Base-by-base conservation (phyloP, 2,113 vertebrate genomes). In the Hypomesus transpacificus region DNA sequence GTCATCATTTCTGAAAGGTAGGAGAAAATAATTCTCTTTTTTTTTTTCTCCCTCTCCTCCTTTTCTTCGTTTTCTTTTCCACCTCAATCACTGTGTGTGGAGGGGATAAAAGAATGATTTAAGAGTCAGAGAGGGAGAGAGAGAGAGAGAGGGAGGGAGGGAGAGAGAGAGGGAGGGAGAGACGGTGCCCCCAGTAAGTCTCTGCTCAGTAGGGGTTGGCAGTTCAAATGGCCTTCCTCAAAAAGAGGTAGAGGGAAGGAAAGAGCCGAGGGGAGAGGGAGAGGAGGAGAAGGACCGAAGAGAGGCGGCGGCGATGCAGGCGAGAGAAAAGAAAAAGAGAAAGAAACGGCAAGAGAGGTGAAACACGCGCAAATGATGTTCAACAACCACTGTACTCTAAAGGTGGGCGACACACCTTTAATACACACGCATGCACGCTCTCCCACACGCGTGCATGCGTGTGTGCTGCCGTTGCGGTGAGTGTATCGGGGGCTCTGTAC, bases 1-100 rank as follows among this genome's bases (percentile, higher is more conserved):
- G 97, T 98, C 96, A 99, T 98, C 96, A 98, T 98, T 96, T 98
- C 95, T 96, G 96, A 98, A 98, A 98, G 95, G 96, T 95, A 94
- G 96, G 94, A 97, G 94, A 98, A 97, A 97, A 98, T 95, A 97
- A 98, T 96, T 96, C 93, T 95, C 94, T 94, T 77, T 31, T 80
- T 52, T 66, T 71, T 94, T 77, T 31, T 52, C 67, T 71, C 66
- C 50, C 71, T 60, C 68, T 68, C 58, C 71, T 74, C 65, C 51
- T 51, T 78, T 79, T 80, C 80, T 85, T 84, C 62, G 80, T 87
- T 80, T 75, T 78, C 77, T 71, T 79, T 82, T 82, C 81, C 82
- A 85, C 82, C 89, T 89, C 89, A 91, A 92, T 92, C 90, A 89
- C 84, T 70, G 86, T 78, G 85, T 79, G 93, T 93, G 91, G 95